These are phyloP conservation scores for Cephalopholis sonnerati DNA, from an alignment of 2,113 vertebrate genomes.

Conservation along the genomic window DNA sequence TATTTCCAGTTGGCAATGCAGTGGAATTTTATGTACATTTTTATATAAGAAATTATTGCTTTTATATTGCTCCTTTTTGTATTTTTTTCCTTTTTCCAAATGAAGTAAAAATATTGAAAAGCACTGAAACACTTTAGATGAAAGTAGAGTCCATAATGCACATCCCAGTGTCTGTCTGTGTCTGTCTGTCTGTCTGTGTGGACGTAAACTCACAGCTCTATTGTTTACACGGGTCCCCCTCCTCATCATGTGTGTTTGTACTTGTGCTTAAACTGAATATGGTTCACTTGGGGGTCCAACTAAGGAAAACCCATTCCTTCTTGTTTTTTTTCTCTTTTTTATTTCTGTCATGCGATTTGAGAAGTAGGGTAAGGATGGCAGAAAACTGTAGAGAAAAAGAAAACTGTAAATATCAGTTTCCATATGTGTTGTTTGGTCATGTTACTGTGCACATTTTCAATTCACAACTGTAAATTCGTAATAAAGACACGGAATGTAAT, in stretches of 20 bases:
- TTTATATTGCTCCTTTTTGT: slow-evolving; percentile 82
- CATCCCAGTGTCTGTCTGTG: slow-evolving; percentile 45
- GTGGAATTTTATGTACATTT: slow-evolving; percentile 75
- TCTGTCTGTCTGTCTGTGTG: slow-evolving; percentile 50
- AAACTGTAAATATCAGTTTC: slow-evolving; percentile 60
- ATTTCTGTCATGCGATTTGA: slow-evolving; percentile 25
- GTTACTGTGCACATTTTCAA: slow-evolving; percentile 50
- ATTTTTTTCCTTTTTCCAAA: slow-evolving; percentile 75
- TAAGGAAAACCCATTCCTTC: slow-evolving; percentile 29
- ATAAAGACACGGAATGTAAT: slow-evolving; percentile 45
- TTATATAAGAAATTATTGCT: slow-evolving; percentile 77
- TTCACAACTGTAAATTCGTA: slow-evolving; percentile 35
- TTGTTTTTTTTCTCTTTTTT: not conserved
- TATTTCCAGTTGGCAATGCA: slow-evolving; percentile 52
- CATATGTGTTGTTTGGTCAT: slow-evolving; percentile 56
- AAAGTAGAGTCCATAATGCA: slow-evolving; percentile 54
- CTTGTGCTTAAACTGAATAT: slow-evolving; percentile 52
- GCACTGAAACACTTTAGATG: slow-evolving; percentile 78
- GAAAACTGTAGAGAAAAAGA: slow-evolving; percentile 3
- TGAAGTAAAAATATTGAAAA: slow-evolving; percentile 59
- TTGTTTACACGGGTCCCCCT: slow-evolving; percentile 61
- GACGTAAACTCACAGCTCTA: slow-evolving; percentile 54
- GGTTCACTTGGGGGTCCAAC: slow-evolving; percentile 15
- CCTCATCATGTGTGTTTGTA: slow-evolving; percentile 52
- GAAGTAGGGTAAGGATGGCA: not conserved